Base-by-base conservation (phyloP, 2,888 invertebrate genomes). In the Entomobrya multifasciata region DNA sequence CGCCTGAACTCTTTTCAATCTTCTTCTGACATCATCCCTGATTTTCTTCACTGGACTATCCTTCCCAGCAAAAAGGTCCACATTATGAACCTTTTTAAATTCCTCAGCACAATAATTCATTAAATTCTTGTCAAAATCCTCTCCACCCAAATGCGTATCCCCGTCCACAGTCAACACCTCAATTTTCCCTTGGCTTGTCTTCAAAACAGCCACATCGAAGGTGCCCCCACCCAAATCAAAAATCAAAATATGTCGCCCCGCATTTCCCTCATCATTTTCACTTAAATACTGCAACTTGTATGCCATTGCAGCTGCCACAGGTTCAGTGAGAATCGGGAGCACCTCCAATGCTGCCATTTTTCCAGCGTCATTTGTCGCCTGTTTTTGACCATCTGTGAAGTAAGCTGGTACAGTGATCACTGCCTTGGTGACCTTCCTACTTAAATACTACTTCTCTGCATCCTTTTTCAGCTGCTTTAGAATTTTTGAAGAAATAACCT, bases 291-390 rank as follows among this genome's bases (percentile, higher is more conserved):
- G 30, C 30, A 30, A n/a, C 17, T 13, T 83, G 55, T 87, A 88
- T 8, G 87, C 85, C 6, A 88, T 81, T 8, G 87, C 88, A 13
- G 87, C 88, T 1, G 88, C 86, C 0, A 81, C 78, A 10, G 97
- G 97, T 92, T 98, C 97, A 92, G 97, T 97, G 90, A 97, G 96
- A 88, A 97, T 97, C 91, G 97, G 94, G 49, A 97, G 93, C 1
- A 98, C 97, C 92, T 97, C 97, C 30, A 98, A 92, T 0, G 96
- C 97, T 20, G 97, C 95, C 91, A 93, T 95, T n/a, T 93, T 93
- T 0, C 97, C 97, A 13, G 97, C 97, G 93, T 97, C 97, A 92
- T 95, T 95, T 17, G 95, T 95, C 0, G 97, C 95, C 92, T 95
- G 95, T 44, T 95, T 92, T 91, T 95, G 95, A 0, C 94, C 93